Percentiles rank a stretch among this genome's conserved stretches.
Conservation (phyloP, 2,113 vertebrate genomes). For the Amazona guildingii region DNA sequence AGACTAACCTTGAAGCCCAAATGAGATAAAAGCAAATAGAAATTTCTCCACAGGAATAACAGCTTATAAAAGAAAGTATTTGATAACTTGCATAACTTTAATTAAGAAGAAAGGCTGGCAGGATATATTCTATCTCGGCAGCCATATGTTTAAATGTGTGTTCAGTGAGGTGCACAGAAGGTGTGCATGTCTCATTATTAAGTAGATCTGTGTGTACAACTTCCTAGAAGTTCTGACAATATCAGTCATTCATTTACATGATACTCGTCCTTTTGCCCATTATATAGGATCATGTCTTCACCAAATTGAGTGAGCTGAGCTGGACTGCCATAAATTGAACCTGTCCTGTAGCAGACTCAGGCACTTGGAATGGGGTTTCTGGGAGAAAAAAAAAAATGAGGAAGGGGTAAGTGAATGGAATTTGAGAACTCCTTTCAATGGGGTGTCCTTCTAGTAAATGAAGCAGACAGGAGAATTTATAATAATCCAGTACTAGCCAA, state of each 20-base stretch:
- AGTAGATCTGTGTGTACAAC: conserved; percentile 46
- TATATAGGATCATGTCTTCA: neutral
- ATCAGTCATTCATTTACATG: conserved; percentile 9
- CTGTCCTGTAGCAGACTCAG: neutral
- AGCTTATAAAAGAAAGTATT: conserved; percentile 80
- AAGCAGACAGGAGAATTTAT: neutral
- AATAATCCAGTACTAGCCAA: neutral
- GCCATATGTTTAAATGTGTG: conserved; percentile 76
- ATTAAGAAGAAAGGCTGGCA: conserved; percentile 80
- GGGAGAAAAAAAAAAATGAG: neutral
- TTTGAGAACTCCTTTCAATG: neutral
- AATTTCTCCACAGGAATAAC: conserved; percentile 82
- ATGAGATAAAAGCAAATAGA: conserved; percentile 86
- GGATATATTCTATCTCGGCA: conserved; percentile 74
- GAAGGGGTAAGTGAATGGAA: neutral
- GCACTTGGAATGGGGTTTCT: neutral
- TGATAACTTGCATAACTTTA: conserved; percentile 79
- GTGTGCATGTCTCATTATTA: conserved; percentile 72
- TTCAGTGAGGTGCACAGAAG: conserved; percentile 73
- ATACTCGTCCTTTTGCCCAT: conserved; percentile 20
- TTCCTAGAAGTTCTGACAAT: conserved; percentile 31
- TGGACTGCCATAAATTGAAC: neutral
- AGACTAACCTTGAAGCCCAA: conserved; percentile 83
- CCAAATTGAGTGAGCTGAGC: neutral
- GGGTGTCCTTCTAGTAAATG: neutral